Conservation (phyloP, 2,888 invertebrate species). For the Lordiphosa fenestrarum region DNA sequence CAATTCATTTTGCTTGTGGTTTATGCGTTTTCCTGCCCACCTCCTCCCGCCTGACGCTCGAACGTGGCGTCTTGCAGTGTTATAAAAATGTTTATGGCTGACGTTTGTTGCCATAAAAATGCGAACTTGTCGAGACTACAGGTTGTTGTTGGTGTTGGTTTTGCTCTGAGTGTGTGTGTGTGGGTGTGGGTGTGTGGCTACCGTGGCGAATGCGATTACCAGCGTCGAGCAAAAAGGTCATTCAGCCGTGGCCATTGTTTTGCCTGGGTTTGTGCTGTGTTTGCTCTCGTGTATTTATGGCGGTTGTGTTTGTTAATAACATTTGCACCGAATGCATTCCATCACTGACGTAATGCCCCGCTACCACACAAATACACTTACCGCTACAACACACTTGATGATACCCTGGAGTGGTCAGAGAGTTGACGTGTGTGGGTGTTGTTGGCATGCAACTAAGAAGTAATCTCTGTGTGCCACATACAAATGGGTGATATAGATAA, state of each 20-base stretch:
- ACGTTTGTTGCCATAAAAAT: conserved; percentile 57
- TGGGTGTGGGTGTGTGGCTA: conserved; percentile 7
- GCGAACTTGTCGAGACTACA: conserved; percentile 34
- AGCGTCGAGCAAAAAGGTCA: conserved; percentile 47
- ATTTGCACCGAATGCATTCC: conserved; percentile 56
- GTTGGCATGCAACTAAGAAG: too few species aligned
- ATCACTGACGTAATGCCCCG: conserved; percentile 39
- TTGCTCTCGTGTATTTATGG: conserved; percentile 31
- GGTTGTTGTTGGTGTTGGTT: not conserved
- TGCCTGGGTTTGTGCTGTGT: conserved; percentile 12
- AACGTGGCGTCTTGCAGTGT: conserved; percentile 40
- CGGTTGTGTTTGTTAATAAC: conserved; percentile 54
- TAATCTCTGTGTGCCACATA: too few species aligned
- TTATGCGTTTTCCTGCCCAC: conserved; percentile 39
- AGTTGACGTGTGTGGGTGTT: too few species aligned
- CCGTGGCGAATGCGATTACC: conserved; percentile 40
- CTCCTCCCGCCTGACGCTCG: not conserved
- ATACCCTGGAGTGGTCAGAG: too few species aligned
- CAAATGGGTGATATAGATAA: too few species aligned
- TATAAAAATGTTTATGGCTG: conserved; percentile 63
- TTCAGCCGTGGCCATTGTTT: conserved; percentile 38
- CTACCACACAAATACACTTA: conserved; percentile 23
- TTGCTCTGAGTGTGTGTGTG: not conserved
- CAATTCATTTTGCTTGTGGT: conserved; percentile 58
- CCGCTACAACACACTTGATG: not conserved